Percentiles rank a stretch among this genome's conserved stretches.
phyloP scores from a whole-genome alignment of 2,888 invertebrate species.

The Drosophila pseudotakahashii region DNA sequence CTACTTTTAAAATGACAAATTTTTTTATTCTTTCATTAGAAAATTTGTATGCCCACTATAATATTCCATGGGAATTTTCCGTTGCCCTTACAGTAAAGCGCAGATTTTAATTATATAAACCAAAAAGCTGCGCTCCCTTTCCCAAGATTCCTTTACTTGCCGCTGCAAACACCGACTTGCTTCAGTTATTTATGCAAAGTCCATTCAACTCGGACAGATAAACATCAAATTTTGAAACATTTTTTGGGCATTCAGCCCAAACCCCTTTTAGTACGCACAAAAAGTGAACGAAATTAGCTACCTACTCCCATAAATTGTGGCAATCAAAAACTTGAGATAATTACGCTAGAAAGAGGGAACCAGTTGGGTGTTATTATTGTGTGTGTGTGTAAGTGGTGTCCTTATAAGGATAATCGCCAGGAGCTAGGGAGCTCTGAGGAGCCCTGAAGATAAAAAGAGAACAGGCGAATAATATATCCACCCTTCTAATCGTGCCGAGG shows the following conservation, averaged over 20 bases:
- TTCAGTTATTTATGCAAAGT: conserved; percentile 36
- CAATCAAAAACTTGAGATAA: conserved; percentile 42
- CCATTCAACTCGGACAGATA: conserved; percentile 48
- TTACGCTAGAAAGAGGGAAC: conserved; percentile 19
- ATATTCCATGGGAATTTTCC: background rate
- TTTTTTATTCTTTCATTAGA: background rate
- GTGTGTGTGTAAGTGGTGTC: background rate
- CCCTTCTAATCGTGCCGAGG: conserved; percentile 42
- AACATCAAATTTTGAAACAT: conserved; percentile 32
- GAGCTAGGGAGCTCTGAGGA: background rate
- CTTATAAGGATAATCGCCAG: conserved; percentile 12
- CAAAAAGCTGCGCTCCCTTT: background rate
- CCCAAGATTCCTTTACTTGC: conserved; percentile 18
- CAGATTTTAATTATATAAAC: conserved; percentile 6
- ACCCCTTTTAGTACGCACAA: conserved; percentile 3
- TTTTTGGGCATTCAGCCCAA: conserved; percentile 9
- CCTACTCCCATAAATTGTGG: conserved; percentile 31
- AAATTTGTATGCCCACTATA: background rate
- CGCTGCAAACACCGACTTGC: conserved; percentile 22
- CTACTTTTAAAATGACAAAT: too few species aligned
- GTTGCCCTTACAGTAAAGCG: background rate
- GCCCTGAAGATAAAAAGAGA: conserved; percentile 7
- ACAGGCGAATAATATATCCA: conserved; percentile 15
- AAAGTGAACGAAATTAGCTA: conserved; percentile 23
- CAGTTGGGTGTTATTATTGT: background rate